phyloP scores from a whole-genome alignment of 2,797 vertebrate species.

The Halcyon badia region DNA sequence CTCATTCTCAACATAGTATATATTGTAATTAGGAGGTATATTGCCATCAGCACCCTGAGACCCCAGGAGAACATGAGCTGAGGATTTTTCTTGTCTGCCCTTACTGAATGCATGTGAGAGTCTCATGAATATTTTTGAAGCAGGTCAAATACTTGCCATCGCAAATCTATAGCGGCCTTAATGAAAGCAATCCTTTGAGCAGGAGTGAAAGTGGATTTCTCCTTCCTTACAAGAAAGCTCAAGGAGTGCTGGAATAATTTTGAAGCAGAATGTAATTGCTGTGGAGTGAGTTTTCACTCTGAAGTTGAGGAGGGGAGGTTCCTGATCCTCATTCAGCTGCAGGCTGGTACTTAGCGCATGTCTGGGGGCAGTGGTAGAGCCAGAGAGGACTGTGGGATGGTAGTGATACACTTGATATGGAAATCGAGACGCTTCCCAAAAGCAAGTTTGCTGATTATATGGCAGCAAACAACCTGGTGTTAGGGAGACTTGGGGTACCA shows the following conservation, averaged over 20 bases:
- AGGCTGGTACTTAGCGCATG: background rate
- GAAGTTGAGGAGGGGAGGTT: background rate
- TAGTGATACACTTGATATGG: background rate
- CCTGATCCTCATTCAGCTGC: background rate
- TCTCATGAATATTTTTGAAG: slow-evolving; percentile 59
- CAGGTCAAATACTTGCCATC: slow-evolving; percentile 41
- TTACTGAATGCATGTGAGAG: background rate
- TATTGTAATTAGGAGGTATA: slow-evolving; percentile 9
- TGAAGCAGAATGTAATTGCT: background rate
- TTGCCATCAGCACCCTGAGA: slow-evolving; percentile 41
- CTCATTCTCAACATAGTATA: background rate
- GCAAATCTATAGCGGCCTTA: slow-evolving; percentile 22
- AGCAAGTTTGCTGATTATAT: background rate
- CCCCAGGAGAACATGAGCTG: background rate
- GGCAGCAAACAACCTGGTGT: background rate
- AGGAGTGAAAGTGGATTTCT: slow-evolving; percentile 35
- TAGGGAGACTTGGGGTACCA: background rate
- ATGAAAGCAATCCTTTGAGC: slow-evolving; percentile 51
- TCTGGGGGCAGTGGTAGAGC: background rate
- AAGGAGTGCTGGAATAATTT: background rate
- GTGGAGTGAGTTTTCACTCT: background rate
- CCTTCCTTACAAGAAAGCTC: background rate
- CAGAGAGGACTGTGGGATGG: background rate
- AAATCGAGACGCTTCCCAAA: background rate
- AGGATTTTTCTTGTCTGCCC: slow-evolving; percentile 39